Evolutionary conservation across 2,113 vertebrate species (phyloP), one percentile per base, ranked within the genome.

Genomic region (Protomyctophum bolini): DNA sequence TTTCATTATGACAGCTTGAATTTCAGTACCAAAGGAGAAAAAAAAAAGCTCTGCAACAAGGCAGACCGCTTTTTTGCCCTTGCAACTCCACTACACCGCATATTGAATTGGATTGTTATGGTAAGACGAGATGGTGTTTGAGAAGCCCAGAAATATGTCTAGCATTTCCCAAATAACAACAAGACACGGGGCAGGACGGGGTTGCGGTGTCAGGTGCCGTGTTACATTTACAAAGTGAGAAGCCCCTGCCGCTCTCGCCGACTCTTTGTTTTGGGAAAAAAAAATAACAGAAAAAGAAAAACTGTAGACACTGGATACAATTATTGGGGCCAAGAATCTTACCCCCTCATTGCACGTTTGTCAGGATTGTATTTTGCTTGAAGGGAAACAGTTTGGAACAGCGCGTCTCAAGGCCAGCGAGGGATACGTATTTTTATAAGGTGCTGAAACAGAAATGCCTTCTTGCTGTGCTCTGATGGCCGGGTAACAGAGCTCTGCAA

Each of bases 51-150:
- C 71, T 77, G 75, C 68, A 59, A 66, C 21, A 7, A 41, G 64
- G 63, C 79, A 80, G 69, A 82, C 77, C 50, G 65, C 76, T 66
- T 41, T 6, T 41, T 75, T 61, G 69, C 62, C 58, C 77, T 75
- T 73, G 68, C 69, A 7, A 41, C 73, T 86, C 73, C 58, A 70
- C 74, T 77, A 21, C 21, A 21, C 33, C 65, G 68, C 65, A 78
- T 78, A 89, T 81, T 80, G 67, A 87, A 86, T 85, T 57, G 69
- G 64, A 82, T 67, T 89, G 88, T 90, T 89, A 84, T 85, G 73
- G 86, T 87, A 83, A 91, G 65, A 83, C 46, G 85, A 90, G 84
- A 45, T 12, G 63, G 58, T 80, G 54, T 87, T 85, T 87, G 72
- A 88, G 82, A 63, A 73, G 70, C 70, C 52, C 70, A 80, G 79